These are phyloP conservation scores for Icerya purchasi DNA, from an alignment of 2,888 invertebrate species.

Conservation along the genomic window DNA sequence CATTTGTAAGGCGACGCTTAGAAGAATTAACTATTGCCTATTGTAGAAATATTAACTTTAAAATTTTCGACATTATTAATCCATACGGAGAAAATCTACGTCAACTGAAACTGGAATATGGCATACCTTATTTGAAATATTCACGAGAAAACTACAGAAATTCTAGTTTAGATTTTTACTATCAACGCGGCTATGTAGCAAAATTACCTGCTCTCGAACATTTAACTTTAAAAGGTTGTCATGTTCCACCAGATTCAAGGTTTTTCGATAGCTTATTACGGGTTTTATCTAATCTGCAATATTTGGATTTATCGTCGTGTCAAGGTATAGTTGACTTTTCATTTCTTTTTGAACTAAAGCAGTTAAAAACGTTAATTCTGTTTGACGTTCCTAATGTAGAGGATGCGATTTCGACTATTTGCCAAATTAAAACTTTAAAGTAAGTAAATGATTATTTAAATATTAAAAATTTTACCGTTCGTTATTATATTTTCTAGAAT, in stretches of 20 bases:
- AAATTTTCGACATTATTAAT: constrained; percentile 43
- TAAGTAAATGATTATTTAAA: too few species aligned
- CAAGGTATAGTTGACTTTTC: constrained; percentile 8
- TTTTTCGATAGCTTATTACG: constrained; percentile 7
- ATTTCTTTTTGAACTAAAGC: constrained; percentile 7
- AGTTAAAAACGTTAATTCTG: constrained; percentile 13
- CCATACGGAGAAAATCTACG: constrained; percentile 40
- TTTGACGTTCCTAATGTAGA: constrained; percentile 13
- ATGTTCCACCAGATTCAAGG: neutral
- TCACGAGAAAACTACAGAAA: neutral
- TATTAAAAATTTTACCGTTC: too few species aligned
- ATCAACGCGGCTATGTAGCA: neutral
- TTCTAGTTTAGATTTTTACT: neutral
- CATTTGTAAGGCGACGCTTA: constrained; percentile 49
- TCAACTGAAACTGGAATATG: neutral
- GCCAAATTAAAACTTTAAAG: too few species aligned
- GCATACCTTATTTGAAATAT: neutral
- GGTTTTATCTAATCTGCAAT: constrained; percentile 10
- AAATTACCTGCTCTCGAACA: constrained; percentile 7
- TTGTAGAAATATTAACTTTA: constrained; percentile 42
- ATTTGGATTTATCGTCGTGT: constrained; percentile 14
- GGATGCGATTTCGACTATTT: too few species aligned
- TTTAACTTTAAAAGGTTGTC: constrained; percentile 5
- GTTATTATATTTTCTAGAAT: too few species aligned
- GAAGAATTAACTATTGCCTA: constrained; percentile 51